Percentiles rank a stretch among this genome's conserved stretches.
Evolutionary conservation across 2,797 vertebrate species (phyloP).

Genomic region (Gymnopithys bicolor): DNA sequence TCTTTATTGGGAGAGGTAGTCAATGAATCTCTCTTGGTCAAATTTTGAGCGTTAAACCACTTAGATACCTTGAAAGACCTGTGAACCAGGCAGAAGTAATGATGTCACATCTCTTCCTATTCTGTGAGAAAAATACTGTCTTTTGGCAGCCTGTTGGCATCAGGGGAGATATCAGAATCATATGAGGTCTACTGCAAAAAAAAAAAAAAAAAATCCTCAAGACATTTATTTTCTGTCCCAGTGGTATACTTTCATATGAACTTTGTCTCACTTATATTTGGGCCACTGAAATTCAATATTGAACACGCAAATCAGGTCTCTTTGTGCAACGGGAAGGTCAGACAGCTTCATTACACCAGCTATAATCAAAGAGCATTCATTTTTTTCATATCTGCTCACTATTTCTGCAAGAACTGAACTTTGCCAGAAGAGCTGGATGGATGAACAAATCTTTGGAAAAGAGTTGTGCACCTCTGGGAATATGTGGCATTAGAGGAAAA

Average conservation of each 20-base stretch:
- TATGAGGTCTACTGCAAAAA: conserved; percentile 7
- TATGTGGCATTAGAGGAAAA: not conserved
- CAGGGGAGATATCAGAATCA: not conserved
- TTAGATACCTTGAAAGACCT: not conserved
- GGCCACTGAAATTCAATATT: conserved; percentile 59
- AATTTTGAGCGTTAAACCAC: not conserved
- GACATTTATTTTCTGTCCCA: conserved; percentile 59
- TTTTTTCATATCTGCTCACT: conserved; percentile 41
- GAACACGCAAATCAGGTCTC: conserved; percentile 49
- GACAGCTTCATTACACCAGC: conserved; percentile 58
- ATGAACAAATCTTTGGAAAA: conserved; percentile 44
- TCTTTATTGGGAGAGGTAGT: not conserved
- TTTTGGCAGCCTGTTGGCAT: not conserved
- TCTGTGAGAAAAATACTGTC: not conserved
- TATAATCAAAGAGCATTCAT: conserved; percentile 52
- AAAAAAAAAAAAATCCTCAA: not conserved
- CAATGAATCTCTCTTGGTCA: not conserved
- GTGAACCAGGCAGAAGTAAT: not conserved
- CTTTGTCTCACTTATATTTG: conserved; percentile 51
- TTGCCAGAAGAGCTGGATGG: conserved; percentile 26
- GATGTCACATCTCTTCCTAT: not conserved
- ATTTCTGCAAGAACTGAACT: conserved; percentile 39
- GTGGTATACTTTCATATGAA: conserved; percentile 36
- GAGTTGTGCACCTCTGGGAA: not conserved
- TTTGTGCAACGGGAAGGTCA: conserved; percentile 36